These are phyloP conservation scores for Caenorhabditis doughertyi DNA, from an alignment of 2,888 invertebrate genomes.

Conservation along the genomic window DNA sequence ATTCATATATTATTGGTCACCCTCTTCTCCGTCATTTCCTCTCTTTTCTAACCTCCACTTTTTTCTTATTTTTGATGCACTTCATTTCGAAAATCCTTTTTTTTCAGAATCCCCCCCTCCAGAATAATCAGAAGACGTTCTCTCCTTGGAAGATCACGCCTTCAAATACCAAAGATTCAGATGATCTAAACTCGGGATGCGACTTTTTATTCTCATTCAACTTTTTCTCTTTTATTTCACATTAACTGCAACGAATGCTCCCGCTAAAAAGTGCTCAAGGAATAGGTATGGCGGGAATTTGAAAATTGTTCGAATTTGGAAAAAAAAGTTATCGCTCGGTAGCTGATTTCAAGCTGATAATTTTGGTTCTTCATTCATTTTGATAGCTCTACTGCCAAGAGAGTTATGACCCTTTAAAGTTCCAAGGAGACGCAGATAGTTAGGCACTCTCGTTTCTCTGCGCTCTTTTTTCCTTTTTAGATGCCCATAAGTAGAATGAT, in stretches of 20 bases:
- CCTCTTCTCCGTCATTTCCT: constrained; percentile 20
- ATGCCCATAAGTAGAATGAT: too few species aligned
- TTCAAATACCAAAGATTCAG: background rate
- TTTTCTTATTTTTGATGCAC: constrained; percentile 3
- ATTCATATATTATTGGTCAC: constrained; percentile 9
- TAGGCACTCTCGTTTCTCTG: too few species aligned
- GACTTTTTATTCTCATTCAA: constrained; percentile 21
- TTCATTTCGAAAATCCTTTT: background rate
- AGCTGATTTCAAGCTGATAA: too few species aligned
- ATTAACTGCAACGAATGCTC: constrained; percentile 10
- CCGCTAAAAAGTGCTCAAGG: constrained; percentile 60
- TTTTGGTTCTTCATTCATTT: too few species aligned
- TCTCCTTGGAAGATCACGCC: background rate
- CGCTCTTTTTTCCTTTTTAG: too few species aligned
- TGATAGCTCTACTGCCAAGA: too few species aligned
- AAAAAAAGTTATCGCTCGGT: too few species aligned
- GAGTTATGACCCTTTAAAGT: too few species aligned
- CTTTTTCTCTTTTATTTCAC: constrained; percentile 25
- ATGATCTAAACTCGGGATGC: constrained; percentile 32
- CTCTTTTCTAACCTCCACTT: background rate
- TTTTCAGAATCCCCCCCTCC: constrained; percentile 1
- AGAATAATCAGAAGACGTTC: constrained; percentile 17
- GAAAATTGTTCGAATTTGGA: too few species aligned
- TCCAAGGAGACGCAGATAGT: too few species aligned
- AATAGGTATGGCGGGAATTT: constrained; percentile 49